Evolutionary conservation across 2,888 invertebrate genomes (phyloP).

Genomic region (Limenitis camilla): DNA sequence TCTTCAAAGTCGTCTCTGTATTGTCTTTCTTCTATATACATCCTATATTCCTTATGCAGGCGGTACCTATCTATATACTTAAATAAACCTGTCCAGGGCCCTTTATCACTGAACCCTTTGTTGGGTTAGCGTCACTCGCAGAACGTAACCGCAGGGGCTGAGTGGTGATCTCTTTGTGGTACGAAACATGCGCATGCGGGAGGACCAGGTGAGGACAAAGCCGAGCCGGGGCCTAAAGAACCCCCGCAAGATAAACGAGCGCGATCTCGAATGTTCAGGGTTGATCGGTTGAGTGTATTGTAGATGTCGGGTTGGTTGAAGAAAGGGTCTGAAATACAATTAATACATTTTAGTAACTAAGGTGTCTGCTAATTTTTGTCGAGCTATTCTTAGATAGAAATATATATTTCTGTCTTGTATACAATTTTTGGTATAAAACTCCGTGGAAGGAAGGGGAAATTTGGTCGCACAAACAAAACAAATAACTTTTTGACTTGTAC

Average conservation of each 20-base stretch:
- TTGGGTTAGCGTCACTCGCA: conserved; percentile 66
- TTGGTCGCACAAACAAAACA: too few relatives aligned
- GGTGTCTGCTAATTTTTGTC: too few relatives aligned
- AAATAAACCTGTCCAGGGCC: conserved; percentile 12
- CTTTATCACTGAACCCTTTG: neutral
- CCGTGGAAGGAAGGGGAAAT: too few relatives aligned
- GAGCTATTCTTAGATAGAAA: too few relatives aligned
- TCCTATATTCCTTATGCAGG: conserved; percentile 19
- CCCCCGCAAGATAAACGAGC: conserved; percentile 62
- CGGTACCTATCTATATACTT: conserved; percentile 3
- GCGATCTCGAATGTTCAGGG: conserved; percentile 48
- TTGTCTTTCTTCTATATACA: conserved; percentile 7
- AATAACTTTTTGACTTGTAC: too few relatives aligned
- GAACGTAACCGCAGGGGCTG: conserved; percentile 77
- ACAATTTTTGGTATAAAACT: neutral
- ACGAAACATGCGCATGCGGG: conserved; percentile 65
- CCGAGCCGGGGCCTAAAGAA: conserved; percentile 55
- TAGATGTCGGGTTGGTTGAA: neutral
- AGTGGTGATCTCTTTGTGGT: conserved; percentile 66
- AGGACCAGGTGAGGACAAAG: conserved; percentile 59
- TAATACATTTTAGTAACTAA: too few relatives aligned
- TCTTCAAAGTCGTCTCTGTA: conserved; percentile 29
- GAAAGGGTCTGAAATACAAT: too few relatives aligned
- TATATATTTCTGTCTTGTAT: neutral
- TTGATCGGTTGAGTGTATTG: neutral